These are phyloP conservation scores for Camponotus fellah DNA, from an alignment of 2,888 invertebrate genomes.

Conservation along the genomic window DNA sequence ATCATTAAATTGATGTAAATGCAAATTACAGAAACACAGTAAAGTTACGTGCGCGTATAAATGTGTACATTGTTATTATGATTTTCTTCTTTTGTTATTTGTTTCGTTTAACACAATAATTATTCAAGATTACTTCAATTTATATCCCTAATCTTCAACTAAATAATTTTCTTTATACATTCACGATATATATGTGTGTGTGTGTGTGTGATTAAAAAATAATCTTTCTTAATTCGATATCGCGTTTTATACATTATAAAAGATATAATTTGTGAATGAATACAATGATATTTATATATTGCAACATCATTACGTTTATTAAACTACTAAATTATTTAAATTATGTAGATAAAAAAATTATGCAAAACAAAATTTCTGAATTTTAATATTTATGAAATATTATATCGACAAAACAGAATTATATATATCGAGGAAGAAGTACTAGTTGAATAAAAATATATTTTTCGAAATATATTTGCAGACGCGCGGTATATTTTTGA, in stretches of 20 bases:
- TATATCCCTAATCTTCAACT: not conserved
- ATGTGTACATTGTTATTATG: not conserved
- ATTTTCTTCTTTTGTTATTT: not conserved
- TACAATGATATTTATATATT: slow-evolving; percentile 2
- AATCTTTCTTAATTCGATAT: slow-evolving; percentile 15
- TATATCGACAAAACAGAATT: not conserved
- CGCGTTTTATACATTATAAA: not conserved
- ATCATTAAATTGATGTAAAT: too few relatives aligned
- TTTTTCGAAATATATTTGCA: not conserved
- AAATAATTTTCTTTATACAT: slow-evolving; percentile 7
- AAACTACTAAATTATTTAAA: not conserved
- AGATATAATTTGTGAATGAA: not conserved
- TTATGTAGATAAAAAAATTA: not conserved
- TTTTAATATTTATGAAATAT: not conserved
- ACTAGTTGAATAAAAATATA: too few relatives aligned
- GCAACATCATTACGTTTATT: not conserved
- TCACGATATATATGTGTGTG: not conserved
- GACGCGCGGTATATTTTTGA: not conserved
- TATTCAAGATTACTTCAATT: not conserved
- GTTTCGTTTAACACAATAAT: not conserved
- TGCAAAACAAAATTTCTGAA: not conserved
- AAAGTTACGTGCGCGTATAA: not conserved
- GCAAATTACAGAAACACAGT: too few relatives aligned
- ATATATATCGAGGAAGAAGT: not conserved
- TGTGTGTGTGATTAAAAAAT: not conserved